These are phyloP conservation scores for Forbesichthys agassizii DNA, from an alignment of 2,113 vertebrate species.

Conservation along the genomic window DNA sequence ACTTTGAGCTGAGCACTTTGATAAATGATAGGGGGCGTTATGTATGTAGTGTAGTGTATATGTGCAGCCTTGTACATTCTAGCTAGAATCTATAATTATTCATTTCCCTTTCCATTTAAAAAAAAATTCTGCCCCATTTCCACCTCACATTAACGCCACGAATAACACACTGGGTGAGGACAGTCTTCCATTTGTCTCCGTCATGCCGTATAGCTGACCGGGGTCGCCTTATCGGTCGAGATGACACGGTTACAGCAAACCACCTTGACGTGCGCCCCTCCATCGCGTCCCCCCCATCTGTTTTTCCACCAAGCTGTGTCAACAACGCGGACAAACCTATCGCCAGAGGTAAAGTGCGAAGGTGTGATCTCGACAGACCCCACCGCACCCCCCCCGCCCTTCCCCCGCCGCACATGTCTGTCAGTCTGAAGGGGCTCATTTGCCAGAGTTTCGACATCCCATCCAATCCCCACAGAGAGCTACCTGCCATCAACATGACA, in stretches of 20 bases:
- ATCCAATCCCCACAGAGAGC: constrained; percentile 32
- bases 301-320: constrained; percentile 27
- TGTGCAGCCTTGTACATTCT: too few relatives aligned
- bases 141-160: not conserved
- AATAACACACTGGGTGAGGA: not conserved
- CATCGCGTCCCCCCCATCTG: constrained; percentile 1
- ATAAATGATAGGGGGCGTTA: too few relatives aligned
- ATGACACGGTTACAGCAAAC: constrained; percentile 14
- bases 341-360: not conserved
- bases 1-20: too few relatives aligned
- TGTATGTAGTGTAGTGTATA: too few relatives aligned
- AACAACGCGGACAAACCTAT: constrained; percentile 17
- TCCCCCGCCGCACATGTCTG: not conserved
- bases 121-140: not conserved
- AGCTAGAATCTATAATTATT: too few relatives aligned
- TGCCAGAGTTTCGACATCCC: constrained; percentile 18
- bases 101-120: too few relatives aligned
- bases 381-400: too few relatives aligned
- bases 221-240: not conserved
- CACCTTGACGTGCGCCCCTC: not conserved
- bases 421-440: constrained; percentile 33
- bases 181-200: not conserved
- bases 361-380: constrained; percentile 25
- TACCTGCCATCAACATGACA: constrained; percentile 35
- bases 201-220: constrained; percentile 4